phyloP scores from a whole-genome alignment of 2,797 vertebrate genomes.

The Crax fasciolata region DNA sequence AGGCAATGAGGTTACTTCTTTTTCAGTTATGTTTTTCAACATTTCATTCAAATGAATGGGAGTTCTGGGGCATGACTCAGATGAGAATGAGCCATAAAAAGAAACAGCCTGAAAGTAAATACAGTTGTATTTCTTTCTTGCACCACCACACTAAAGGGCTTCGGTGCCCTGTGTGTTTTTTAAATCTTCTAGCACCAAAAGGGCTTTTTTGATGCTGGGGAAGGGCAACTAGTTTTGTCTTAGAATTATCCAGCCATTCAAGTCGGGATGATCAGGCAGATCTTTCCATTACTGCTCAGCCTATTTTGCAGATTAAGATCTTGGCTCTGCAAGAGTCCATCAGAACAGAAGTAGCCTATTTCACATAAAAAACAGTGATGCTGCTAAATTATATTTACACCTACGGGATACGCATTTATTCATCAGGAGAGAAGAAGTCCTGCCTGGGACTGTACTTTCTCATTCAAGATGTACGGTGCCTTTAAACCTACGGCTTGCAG shows the following conservation, averaged over 20 bases:
- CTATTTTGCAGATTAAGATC: not conserved
- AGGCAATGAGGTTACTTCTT: not conserved
- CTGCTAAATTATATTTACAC: not conserved
- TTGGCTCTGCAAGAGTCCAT: not conserved
- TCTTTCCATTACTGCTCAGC: not conserved
- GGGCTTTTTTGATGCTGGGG: not conserved
- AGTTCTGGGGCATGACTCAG: conserved; percentile 48
- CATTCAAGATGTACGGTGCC: not conserved
- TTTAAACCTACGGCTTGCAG: not conserved
- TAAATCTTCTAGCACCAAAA: not conserved
- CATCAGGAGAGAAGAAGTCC: not conserved
- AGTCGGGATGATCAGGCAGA: not conserved
- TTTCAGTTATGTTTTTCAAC: not conserved
- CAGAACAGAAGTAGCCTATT: not conserved
- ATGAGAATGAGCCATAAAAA: conserved; percentile 34
- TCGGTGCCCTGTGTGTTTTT: not conserved
- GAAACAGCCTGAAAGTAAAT: conserved; percentile 18
- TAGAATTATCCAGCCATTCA: not conserved
- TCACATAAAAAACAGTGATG: not conserved
- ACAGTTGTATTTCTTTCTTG: not conserved
- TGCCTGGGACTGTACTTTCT: not conserved
- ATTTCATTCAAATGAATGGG: conserved; percentile 25
- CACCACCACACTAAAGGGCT: not conserved
- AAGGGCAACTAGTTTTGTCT: not conserved
- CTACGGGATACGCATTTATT: not conserved